Base-by-base conservation (phyloP, 2,113 vertebrate species). In the Smithornis capensis region DNA sequence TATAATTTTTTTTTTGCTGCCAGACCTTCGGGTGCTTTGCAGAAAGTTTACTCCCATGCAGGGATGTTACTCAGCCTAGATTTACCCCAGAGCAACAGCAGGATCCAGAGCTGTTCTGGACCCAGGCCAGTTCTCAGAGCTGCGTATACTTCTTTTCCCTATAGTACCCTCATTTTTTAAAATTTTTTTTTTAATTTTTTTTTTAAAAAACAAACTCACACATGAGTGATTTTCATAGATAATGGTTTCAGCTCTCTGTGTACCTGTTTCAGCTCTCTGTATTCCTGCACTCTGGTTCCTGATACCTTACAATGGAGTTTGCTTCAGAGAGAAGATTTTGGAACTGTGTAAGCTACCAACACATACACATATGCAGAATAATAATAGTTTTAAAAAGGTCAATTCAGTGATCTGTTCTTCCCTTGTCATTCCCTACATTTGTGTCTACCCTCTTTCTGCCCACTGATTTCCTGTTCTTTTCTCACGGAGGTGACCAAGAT, bases 91-190 rank as follows among this genome's bases (percentile, higher is more conserved):
- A 50, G 1, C 52, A 44, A 25, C 7, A 3, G 35, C 33, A 78
- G 33, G 23, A 82, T 71, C 35, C 52, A 52, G 50, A 90, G 11
- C 49, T 76, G 18, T 38, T 57, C 52, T 68, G 53, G 47, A 31
- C 33, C 7, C 42, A 75, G 7, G 18, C 7, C 38, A 59, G 25
- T 19, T 14, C 60, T 70, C 42, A 28, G 24, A 90, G 12, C 17
- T 89, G 19, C 7, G 64, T 42, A 16, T n/a, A 44, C 6, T 7
- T 53, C 28, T 77, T 83, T 73, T 59, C 23, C 5, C 14, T 23
- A 1, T 12, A 31, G 35, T 9, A 44, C 3, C 1, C 2, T 9
- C 67, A 40, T 14, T 10, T 42, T 4, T 7, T 13, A 1, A 11
- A 40, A 35, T 28, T 15, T 38, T 24, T 40, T 85, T 52, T n/a